Conservation (phyloP, 2,113 vertebrate species). For the Cyprinodon tularosa region DNA sequence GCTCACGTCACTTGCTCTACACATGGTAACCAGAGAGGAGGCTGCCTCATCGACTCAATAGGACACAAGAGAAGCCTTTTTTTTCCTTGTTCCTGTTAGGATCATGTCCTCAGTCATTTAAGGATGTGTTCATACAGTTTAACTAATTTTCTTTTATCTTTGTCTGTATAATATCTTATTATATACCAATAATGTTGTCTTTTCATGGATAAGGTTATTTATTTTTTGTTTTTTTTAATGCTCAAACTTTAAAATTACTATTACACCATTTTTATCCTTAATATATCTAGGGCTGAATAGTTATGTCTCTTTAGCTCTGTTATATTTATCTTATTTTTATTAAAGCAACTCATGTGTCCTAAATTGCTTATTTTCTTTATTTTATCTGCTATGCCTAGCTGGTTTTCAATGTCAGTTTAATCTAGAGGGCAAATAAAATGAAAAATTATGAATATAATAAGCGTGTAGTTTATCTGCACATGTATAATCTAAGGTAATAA, state of each 20-base stretch:
- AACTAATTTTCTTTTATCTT: no score
- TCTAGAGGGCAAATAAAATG: not conserved
- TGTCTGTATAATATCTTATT: no score
- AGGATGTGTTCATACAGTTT: not conserved
- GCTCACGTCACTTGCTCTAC: not conserved
- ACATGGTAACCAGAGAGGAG: constrained; percentile 6
- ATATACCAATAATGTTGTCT: no score
- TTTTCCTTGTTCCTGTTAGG: no score
- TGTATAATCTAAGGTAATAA: not conserved
- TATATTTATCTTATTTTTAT: no score
- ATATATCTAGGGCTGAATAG: no score
- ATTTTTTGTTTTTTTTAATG: no score
- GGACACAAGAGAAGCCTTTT: not conserved
- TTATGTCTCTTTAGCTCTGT: no score
- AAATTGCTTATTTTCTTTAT: not conserved
- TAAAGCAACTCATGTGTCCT: not conserved
- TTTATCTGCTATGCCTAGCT: not conserved
- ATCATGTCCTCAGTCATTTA: not conserved
- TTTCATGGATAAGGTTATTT: no score
- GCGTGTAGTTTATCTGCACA: not conserved
- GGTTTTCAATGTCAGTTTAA: not conserved
- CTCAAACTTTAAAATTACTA: no score
- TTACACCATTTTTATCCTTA: no score
- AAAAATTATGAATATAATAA: not conserved
- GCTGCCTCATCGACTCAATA: not conserved